phyloP scores from a whole-genome alignment of 2,888 invertebrate species.

The Lithophane ornitopus region DNA sequence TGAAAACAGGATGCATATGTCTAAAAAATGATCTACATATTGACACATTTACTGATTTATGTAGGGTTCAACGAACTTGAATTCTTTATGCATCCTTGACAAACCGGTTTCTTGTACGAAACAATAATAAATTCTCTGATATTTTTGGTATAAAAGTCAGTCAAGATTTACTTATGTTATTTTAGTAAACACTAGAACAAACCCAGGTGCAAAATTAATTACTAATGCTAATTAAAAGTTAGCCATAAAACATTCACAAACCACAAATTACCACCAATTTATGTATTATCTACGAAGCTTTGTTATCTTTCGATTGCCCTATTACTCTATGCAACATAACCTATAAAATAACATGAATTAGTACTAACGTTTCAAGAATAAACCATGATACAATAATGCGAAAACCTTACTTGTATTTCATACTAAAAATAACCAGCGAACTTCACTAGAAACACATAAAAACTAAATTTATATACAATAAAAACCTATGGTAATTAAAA shows the following conservation, averaged over 20 bases:
- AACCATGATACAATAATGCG: slow-evolving; percentile 21
- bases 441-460: slow-evolving; percentile 45
- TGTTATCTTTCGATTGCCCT: slow-evolving; percentile 27
- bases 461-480: slow-evolving; percentile 64
- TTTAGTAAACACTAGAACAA: not conserved
- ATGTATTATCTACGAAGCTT: slow-evolving; percentile 5
- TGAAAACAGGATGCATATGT: not conserved
- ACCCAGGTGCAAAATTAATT: slow-evolving; percentile 11
- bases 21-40: not conserved
- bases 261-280: slow-evolving; percentile 27
- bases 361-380: slow-evolving; percentile 15
- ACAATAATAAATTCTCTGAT: not conserved
- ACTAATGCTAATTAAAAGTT: slow-evolving; percentile 16
- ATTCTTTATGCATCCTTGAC: slow-evolving; percentile 17
- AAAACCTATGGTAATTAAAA: slow-evolving; percentile 79
- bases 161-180: not conserved
- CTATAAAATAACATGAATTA: slow-evolving; percentile 46
- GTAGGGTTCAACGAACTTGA: slow-evolving; percentile 28
- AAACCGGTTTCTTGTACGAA: slow-evolving; percentile 14
- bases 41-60: slow-evolving; percentile 5
- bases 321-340: slow-evolving; percentile 22
- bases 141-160: not conserved
- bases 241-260: slow-evolving; percentile 23
- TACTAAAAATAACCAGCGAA: slow-evolving; percentile 28
- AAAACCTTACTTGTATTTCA: slow-evolving; percentile 28